These are phyloP conservation scores for Pachyuromys duprasi DNA, from an alignment of 2,797 vertebrate genomes.

Conservation along the genomic window DNA sequence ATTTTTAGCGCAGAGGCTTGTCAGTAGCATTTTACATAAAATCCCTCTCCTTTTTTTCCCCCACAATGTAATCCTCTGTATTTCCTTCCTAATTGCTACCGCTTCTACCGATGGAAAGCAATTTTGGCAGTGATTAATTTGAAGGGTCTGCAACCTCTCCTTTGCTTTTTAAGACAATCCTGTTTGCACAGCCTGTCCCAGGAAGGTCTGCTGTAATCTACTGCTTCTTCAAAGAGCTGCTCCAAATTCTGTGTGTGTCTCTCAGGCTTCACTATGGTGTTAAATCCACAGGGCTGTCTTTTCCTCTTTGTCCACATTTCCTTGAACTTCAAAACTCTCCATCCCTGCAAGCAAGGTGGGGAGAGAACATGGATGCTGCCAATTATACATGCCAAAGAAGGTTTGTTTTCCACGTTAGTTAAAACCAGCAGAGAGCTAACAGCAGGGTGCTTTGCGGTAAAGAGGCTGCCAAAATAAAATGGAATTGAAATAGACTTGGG, in stretches of 20 bases:
- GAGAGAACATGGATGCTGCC: background rate
- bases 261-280: background rate
- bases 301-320: background rate
- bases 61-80: background rate
- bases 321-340: conserved; percentile 11
- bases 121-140: background rate
- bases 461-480: conserved; percentile 26
- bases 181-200: background rate
- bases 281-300: background rate
- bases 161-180: conserved; percentile 22
- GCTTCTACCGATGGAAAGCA: background rate
- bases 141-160: background rate
- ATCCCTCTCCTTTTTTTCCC: background rate
- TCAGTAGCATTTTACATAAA: background rate
- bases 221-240: conserved; percentile 29
- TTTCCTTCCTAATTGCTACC: conserved; percentile 38
- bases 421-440: conserved; percentile 20
- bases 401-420: background rate
- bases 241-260: background rate
- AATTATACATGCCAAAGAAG: conserved; percentile 25
- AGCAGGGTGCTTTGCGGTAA: background rate
- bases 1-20: background rate
- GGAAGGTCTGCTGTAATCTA: background rate
- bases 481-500: conserved; percentile 10
- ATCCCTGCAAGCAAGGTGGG: background rate